Conservation (phyloP, 2,113 vertebrate genomes). For the Varanus salvator region DNA sequence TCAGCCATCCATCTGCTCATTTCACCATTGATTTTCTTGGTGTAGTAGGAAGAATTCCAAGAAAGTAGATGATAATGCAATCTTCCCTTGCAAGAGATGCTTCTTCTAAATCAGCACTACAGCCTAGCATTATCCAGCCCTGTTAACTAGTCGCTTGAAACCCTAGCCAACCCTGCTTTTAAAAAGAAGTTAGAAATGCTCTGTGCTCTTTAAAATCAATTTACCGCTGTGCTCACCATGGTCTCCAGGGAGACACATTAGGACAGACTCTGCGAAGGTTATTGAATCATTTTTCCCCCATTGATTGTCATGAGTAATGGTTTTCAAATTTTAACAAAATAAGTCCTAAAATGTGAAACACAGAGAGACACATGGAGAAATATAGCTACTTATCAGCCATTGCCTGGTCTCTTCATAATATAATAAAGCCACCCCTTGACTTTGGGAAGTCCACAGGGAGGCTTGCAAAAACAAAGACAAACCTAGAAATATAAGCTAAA, state of each 20-base stretch:
- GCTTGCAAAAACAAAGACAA: neutral
- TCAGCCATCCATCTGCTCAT: constrained; percentile 39
- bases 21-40: constrained; percentile 42
- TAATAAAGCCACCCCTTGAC: constrained; percentile 1
- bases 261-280: constrained; percentile 49
- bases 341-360: constrained; percentile 35
- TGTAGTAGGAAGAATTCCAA: constrained; percentile 34
- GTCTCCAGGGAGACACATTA: constrained; percentile 53
- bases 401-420: neutral
- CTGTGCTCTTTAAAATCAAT: constrained; percentile 58
- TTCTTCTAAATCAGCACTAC: constrained; percentile 16
- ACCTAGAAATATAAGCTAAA: neutral
- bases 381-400: neutral
- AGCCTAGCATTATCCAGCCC: constrained; percentile 32
- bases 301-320: constrained; percentile 42
- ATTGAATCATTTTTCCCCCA: constrained; percentile 47
- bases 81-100: constrained; percentile 20
- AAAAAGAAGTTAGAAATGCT: constrained; percentile 53
- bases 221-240: constrained; percentile 47
- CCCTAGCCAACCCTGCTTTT: constrained; percentile 53
- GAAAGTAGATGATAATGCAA: constrained; percentile 34
- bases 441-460: neutral
- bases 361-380: neutral
- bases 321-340: constrained; percentile 61
- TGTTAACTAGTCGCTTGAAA: constrained; percentile 56